Percentiles rank a stretch among this genome's conserved stretches.
phyloP scores from a whole-genome alignment of 2,888 invertebrate species.

The Napeogenes inachia region DNA sequence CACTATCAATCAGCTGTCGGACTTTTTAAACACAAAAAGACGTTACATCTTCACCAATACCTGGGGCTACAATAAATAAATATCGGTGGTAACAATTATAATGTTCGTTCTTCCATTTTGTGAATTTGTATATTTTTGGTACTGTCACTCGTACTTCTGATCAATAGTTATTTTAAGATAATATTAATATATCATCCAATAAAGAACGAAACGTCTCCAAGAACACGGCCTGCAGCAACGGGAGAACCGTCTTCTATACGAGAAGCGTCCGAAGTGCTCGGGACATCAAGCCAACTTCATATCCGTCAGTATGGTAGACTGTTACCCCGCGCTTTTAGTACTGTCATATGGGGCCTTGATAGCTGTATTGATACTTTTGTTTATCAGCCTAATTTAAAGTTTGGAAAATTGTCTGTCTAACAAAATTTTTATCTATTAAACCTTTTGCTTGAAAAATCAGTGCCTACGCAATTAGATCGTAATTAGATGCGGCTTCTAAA shows the following conservation, averaged over 20 bases:
- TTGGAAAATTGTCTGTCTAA: no score
- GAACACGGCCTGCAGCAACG: conserved; percentile 78
- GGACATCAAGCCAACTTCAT: conserved; percentile 79
- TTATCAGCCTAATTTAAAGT: no score
- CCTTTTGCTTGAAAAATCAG: no score
- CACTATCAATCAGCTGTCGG: conserved; percentile 75
- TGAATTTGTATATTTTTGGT: no score
- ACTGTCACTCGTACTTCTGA: no score
- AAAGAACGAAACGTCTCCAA: conserved; percentile 63
- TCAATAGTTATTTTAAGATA: no score
- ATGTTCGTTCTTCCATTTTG: no score
- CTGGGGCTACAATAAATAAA: conserved; percentile 81
- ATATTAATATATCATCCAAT: conserved; percentile 22
- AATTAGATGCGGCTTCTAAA: no score
- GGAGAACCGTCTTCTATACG: conserved; percentile 78
- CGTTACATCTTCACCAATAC: conserved; percentile 72
- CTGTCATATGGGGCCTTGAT: conserved; percentile 53
- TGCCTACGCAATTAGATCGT: no score
- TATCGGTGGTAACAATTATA: conserved; percentile 72
- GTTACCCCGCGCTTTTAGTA: conserved; percentile 67
- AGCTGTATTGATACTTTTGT: conserved; percentile 42
- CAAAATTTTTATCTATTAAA: no score
- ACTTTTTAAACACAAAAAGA: conserved; percentile 76
- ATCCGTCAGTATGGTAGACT: conserved; percentile 81
- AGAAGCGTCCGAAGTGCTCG: conserved; percentile 79